Evolutionary conservation across 2,797 vertebrate species (phyloP), one percentile per base, ranked within the genome.

Genomic region (Todus mexicanus): DNA sequence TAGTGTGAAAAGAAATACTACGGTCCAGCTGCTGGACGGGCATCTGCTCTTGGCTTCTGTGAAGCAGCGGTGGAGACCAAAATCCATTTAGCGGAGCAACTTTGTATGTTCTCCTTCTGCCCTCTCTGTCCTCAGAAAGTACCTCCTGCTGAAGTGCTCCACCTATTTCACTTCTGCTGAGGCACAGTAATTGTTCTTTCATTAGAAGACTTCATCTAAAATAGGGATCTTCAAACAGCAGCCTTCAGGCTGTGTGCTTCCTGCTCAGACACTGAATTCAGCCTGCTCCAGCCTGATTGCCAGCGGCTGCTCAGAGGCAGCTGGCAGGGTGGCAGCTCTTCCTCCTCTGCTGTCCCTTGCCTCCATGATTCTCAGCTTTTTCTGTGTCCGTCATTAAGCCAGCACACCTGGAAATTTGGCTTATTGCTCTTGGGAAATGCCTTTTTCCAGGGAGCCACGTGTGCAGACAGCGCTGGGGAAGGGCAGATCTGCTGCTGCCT

Each of bases 201-300:
- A 0, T 59, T 53, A 16, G 64, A 66, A 86, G 48, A 6, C 25
- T 50, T 25, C 37, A n/a, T 12, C 59, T 37, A 11, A 59, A 19
- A n/a, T 42, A 9, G 65, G 64, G 17, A 29, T 78, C 31, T 63
- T 86, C 57, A 38, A 13, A 19, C 35, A 31, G 70, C 42, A 50
- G 38, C 23, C 60, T 74, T 45, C 42, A 48, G 50, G 60, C 63
- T 50, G 7, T 5, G 26, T 18, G 47, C 19, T 53, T 48, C 60
- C 35, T 45, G 73, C 25, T n/a, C 2, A 5, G 38, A 9, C 17
- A 1, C 10, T 0, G 0, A 45, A 54, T 71, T 68, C 23, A 25
- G 5, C 74, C 84, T 65, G 38, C n/a, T 66, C 18, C 29, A 23
- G 2, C 37, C 25, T 0, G 1, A 15, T 29, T 33, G 15, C 48